Conservation (phyloP, 2,797 vertebrate species). For the Taeniopygia guttata region DNA sequence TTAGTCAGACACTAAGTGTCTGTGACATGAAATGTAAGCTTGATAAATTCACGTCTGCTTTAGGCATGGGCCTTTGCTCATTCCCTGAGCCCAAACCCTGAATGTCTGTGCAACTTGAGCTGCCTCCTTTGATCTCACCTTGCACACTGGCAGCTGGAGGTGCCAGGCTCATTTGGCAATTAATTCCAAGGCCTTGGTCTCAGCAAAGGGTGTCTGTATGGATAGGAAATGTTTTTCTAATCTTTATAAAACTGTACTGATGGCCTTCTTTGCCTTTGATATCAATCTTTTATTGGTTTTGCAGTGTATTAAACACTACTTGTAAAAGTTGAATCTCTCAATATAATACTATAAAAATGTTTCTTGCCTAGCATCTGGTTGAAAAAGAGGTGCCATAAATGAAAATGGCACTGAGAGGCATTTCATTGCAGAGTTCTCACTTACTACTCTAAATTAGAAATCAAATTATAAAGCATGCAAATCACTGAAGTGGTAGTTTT, state of each 20-base stretch:
- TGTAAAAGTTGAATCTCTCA: neutral
- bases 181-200: neutral
- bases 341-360: neutral
- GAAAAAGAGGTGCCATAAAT: neutral
- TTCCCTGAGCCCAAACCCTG: neutral
- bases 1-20: neutral
- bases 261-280: neutral
- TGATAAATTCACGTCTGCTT: neutral
- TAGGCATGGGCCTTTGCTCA: neutral
- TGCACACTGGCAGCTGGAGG: neutral
- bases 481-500: neutral
- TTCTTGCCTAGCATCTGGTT: neutral
- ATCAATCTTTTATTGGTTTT: neutral
- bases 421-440: neutral
- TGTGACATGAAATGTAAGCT: neutral
- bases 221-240: neutral
- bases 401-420: neutral
- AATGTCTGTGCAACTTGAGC: accelerated
- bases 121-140: neutral
- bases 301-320: neutral
- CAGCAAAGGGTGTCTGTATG: neutral
- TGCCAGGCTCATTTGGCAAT: neutral
- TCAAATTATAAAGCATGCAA: neutral
- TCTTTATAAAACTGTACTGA: neutral
- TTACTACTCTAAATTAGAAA: neutral